phyloP scores from a whole-genome alignment of 2,797 vertebrate species.

The Sebastes itinus region DNA sequence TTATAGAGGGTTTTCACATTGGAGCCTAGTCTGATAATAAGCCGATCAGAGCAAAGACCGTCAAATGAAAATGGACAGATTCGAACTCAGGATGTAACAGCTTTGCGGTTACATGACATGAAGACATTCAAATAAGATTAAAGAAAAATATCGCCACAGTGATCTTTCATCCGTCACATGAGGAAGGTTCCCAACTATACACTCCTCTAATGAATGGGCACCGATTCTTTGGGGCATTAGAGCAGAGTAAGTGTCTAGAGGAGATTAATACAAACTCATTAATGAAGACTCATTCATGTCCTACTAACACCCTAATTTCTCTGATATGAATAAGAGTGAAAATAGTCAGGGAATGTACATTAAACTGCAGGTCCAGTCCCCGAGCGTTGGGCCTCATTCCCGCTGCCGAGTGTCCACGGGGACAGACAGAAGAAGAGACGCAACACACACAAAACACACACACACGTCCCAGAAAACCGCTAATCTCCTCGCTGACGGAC shows the following conservation, averaged over 20 bases:
- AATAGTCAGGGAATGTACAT: conserved; percentile 36
- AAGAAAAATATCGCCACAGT: conserved; percentile 1
- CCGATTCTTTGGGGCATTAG: background rate
- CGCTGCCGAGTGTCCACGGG: conserved; percentile 9
- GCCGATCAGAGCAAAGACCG: background rate
- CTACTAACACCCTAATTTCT: conserved; percentile 46
- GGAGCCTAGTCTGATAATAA: background rate
- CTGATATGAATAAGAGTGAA: conserved; percentile 34
- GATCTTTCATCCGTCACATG: conserved; percentile 24
- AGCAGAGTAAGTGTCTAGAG: conserved; percentile 21
- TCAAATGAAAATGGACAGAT: conserved; percentile 9
- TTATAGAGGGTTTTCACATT: background rate
- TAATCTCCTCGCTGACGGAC: conserved; percentile 49
- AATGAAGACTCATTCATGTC: conserved; percentile 28
- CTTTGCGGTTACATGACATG: background rate
- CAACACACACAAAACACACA: conserved; percentile 24
- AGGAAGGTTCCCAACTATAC: background rate
- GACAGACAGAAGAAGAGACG: conserved; percentile 41
- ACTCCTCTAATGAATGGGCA: background rate
- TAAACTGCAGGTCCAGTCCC: conserved; percentile 40
- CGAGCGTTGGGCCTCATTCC: conserved; percentile 36
- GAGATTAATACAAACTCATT: conserved; percentile 44
- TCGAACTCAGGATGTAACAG: background rate
- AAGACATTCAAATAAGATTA: background rate
- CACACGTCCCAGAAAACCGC: conserved; percentile 36